These are phyloP conservation scores for Trochalopteron elliotii DNA, from an alignment of 2,113 vertebrate genomes.

Conservation along the genomic window DNA sequence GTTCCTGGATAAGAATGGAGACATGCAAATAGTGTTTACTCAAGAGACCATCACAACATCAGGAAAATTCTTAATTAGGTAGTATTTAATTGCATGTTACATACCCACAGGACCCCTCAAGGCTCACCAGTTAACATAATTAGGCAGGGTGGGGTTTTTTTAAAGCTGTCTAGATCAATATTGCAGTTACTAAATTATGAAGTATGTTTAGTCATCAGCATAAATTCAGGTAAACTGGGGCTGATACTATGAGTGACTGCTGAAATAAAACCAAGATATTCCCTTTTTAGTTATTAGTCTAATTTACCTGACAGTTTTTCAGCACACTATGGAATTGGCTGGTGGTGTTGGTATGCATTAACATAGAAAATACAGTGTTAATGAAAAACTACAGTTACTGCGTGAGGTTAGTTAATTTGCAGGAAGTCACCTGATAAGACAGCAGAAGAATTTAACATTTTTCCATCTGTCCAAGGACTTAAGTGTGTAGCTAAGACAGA, in stretches of 20 bases:
- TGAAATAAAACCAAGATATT: neutral
- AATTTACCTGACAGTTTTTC: slow-evolving; percentile 12
- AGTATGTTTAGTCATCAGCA: neutral
- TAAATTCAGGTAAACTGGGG: neutral
- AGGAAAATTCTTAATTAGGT: slow-evolving; percentile 52
- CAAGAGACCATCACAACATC: slow-evolving; percentile 21
- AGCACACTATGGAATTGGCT: neutral
- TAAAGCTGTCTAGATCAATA: slow-evolving; percentile 39
- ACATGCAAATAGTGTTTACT: slow-evolving; percentile 19
- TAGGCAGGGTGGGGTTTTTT: neutral
- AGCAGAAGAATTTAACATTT: neutral
- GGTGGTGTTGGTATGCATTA: neutral
- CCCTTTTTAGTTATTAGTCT: neutral
- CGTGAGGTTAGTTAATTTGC: neutral
- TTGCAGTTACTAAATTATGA: slow-evolving; percentile 30
- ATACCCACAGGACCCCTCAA: slow-evolving; percentile 2
- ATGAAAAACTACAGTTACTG: neutral
- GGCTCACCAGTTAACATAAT: slow-evolving; percentile 39
- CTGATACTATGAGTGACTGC: neutral
- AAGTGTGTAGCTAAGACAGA: neutral
- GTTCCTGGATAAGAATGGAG: slow-evolving; percentile 15
- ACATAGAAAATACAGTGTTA: neutral
- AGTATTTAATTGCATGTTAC: slow-evolving; percentile 48
- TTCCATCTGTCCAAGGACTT: neutral
- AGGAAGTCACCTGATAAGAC: neutral